Conservation (phyloP, 2,797 vertebrate species). For the Onychomys leucogaster region DNA sequence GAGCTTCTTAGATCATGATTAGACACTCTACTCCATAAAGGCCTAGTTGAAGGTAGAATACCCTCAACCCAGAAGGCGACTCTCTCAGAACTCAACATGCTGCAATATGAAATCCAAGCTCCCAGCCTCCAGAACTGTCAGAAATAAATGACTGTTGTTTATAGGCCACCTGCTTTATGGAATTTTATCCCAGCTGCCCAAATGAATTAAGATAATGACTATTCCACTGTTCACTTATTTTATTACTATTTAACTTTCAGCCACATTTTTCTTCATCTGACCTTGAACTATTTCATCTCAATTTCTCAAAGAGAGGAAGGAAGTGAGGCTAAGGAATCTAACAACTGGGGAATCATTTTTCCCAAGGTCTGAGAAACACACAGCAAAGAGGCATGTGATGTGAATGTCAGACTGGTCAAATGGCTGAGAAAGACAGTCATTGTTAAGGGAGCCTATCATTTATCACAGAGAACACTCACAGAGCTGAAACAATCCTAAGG, state of each 20-base stretch:
- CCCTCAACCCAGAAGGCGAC: too few relatives aligned
- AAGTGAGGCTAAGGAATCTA: background rate
- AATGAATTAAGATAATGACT: background rate
- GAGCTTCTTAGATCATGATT: background rate
- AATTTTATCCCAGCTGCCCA: background rate
- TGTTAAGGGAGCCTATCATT: constrained; percentile 45
- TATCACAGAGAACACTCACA: constrained; percentile 48
- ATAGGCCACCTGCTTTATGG: background rate
- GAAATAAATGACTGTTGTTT: background rate
- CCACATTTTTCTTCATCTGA: background rate
- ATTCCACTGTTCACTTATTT: background rate
- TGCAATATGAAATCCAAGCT: background rate
- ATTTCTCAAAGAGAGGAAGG: background rate
- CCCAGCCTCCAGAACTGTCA: background rate
- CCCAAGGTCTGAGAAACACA: background rate
- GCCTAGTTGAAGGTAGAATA: too few relatives aligned
- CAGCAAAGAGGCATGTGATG: background rate
- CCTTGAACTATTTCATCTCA: constrained; percentile 34
- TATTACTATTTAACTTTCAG: constrained; percentile 16
- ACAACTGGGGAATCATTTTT: background rate
- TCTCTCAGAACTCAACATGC: fast-evolving
- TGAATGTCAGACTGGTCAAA: background rate
- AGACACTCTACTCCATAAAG: background rate
- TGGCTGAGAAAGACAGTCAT: background rate
- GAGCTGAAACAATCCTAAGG: background rate